These are phyloP conservation scores for Harpalus rubripes DNA, from an alignment of 2,888 invertebrate species.

Conservation along the genomic window DNA sequence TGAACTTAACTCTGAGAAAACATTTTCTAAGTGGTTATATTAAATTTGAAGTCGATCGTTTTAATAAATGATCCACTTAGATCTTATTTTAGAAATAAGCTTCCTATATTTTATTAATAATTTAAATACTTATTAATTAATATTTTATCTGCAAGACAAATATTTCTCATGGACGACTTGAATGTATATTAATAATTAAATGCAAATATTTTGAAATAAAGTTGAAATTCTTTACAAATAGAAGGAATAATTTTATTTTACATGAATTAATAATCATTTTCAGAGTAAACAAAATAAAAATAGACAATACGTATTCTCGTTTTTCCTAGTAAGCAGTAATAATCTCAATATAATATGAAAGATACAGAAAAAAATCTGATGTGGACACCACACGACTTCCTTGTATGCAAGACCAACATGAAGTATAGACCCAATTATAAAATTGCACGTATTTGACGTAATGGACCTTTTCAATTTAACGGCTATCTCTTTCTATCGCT, in stretches of 20 bases:
- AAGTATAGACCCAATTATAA: too few relatives aligned
- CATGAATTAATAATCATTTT: too few relatives aligned
- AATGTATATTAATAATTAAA: neutral
- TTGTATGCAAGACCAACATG: too few relatives aligned
- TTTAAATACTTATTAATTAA: neutral
- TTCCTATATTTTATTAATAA: neutral
- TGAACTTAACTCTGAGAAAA: neutral
- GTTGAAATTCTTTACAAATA: neutral
- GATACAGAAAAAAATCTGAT: too few relatives aligned
- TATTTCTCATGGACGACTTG: neutral
- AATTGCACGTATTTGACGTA: too few relatives aligned
- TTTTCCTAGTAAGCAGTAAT: too few relatives aligned
- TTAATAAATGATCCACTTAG: neutral
- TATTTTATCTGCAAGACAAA: neutral
- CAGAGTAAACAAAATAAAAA: too few relatives aligned
- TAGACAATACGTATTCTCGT: too few relatives aligned
- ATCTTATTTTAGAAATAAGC: neutral
- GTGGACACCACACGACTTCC: too few relatives aligned
- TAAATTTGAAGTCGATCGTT: neutral
- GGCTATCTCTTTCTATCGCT: too few relatives aligned
- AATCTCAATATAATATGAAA: too few relatives aligned
- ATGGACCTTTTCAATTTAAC: too few relatives aligned
- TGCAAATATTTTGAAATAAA: neutral
- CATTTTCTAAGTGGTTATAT: neutral
- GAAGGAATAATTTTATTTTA: neutral